A percentile compares a stretch with the other conserved stretches of the same genome.
These are phyloP conservation scores for Hestina assimilis DNA, from an alignment of 1,140 invertebrate genomes.

Conservation along the genomic window DNA sequence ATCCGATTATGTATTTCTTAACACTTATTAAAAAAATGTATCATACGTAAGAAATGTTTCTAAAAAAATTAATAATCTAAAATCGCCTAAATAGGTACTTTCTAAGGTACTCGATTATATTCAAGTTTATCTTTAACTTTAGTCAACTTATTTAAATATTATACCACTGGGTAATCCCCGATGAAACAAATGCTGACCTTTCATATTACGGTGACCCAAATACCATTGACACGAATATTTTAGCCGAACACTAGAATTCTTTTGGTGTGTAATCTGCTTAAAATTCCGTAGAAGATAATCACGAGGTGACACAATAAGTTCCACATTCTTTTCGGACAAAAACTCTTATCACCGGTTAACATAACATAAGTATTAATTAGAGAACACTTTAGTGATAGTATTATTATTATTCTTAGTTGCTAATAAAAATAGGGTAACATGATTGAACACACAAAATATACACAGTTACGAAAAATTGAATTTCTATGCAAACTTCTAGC, in stretches of 20 bases:
- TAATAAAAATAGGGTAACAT: neutral
- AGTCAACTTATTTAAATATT: slow-evolving; percentile 31
- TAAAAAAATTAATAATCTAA: too few species aligned
- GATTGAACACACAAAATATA: too few species aligned
- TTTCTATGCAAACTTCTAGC: neutral
- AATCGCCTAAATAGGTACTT: too few species aligned
- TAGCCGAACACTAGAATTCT: slow-evolving; percentile 40
- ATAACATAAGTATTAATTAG: neutral
- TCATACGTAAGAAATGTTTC: too few species aligned
- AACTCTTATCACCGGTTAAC: neutral
- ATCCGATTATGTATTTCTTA: too few species aligned
- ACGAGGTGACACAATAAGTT: slow-evolving; percentile 9
- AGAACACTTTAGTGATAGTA: neutral
- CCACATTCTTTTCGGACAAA: neutral
- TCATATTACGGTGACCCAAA: slow-evolving; percentile 37
- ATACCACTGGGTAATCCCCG: slow-evolving; percentile 41
- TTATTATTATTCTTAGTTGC: too few species aligned
- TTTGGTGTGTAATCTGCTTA: slow-evolving; percentile 26
- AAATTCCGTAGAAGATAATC: slow-evolving; percentile 18
- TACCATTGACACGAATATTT: slow-evolving; percentile 40
- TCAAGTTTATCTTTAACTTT: neutral
- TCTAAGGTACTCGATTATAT: too few species aligned
- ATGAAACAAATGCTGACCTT: slow-evolving; percentile 20
- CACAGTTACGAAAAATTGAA: too few species aligned
- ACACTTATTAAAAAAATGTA: too few species aligned